phyloP scores from a whole-genome alignment of 1,140 invertebrate species.

The Pemphigus obesinymphae region DNA sequence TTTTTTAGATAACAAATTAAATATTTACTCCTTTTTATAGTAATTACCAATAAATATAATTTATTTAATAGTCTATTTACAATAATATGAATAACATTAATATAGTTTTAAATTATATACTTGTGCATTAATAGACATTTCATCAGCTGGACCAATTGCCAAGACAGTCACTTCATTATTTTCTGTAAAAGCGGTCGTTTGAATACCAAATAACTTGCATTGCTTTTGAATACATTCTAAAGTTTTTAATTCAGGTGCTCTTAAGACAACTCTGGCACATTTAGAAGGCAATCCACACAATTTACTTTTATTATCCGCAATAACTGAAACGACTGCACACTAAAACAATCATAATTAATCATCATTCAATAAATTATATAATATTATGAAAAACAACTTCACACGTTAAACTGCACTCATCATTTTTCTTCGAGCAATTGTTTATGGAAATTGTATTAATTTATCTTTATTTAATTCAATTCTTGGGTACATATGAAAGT shows the following conservation, averaged over 20 bases:
- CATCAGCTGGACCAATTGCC: not conserved
- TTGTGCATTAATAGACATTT: slow-evolving; percentile 5
- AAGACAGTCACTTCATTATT: not conserved
- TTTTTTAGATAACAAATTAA: too few relatives aligned
- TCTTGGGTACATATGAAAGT: too few relatives aligned
- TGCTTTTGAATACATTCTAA: slow-evolving; percentile 4
- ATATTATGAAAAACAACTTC: not conserved
- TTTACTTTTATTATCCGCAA: slow-evolving; percentile 9
- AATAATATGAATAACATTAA: not conserved
- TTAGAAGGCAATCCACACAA: not conserved
- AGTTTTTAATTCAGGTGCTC: slow-evolving; percentile 7
- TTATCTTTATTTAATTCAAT: too few relatives aligned
- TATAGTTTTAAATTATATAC: slow-evolving; percentile 11
- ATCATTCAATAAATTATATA: not conserved
- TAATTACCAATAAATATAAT: too few relatives aligned
- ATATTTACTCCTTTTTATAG: too few relatives aligned
- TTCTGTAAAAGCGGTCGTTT: slow-evolving; percentile 7
- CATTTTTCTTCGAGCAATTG: too few relatives aligned
- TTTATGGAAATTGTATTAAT: too few relatives aligned
- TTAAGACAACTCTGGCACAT: slow-evolving; percentile 30
- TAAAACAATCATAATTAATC: slow-evolving; percentile 19
- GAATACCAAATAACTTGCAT: slow-evolving; percentile 4
- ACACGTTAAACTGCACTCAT: too few relatives aligned
- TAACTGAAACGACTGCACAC: slow-evolving; percentile 16
- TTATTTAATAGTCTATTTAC: too few relatives aligned